Evolutionary conservation across 1,140 invertebrate genomes (phyloP).

Genomic region (Oryzaephilus surinamensis): DNA sequence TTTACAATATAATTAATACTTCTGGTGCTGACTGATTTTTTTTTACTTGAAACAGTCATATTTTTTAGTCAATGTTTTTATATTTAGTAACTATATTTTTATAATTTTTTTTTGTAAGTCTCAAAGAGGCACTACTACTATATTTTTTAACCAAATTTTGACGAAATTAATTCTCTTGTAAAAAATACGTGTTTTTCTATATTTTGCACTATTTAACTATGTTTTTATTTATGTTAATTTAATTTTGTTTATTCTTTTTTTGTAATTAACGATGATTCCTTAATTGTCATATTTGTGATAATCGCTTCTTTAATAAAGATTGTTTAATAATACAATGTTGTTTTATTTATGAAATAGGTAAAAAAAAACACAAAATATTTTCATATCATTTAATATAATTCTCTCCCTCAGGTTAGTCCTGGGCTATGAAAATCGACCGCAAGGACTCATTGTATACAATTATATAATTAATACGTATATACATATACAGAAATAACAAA

Average conservation of each 20-base stretch:
- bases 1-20: conserved; percentile 21
- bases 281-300: conserved; percentile 35
- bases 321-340: conserved; percentile 24
- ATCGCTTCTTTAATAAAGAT: conserved; percentile 34
- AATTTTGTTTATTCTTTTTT: conserved; percentile 15
- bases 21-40: conserved; percentile 35
- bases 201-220: conserved; percentile 9
- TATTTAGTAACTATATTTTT: conserved; percentile 19
- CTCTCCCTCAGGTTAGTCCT: conserved; percentile 36
- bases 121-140: conserved; percentile 20
- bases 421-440: conserved; percentile 35
- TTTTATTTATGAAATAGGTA: conserved; percentile 2
- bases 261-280: conserved; percentile 28
- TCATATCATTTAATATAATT: conserved; percentile 28
- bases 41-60: conserved; percentile 26
- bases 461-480: too few species aligned
- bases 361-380: conserved; percentile 8
- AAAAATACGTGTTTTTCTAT: too few species aligned
- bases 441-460: conserved; percentile 30
- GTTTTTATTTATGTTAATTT: conserved; percentile 15
- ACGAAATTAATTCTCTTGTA: conserved; percentile 11
- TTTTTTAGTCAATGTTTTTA: conserved; percentile 33
- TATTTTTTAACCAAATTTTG: conserved; percentile 16
- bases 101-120: conserved; percentile 17
- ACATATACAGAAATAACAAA: too few species aligned